A percentile compares a stretch with the other conserved stretches of the same genome.
phyloP scores from a whole-genome alignment of 2,888 invertebrate genomes.

The Heliconius charithonia region DNA sequence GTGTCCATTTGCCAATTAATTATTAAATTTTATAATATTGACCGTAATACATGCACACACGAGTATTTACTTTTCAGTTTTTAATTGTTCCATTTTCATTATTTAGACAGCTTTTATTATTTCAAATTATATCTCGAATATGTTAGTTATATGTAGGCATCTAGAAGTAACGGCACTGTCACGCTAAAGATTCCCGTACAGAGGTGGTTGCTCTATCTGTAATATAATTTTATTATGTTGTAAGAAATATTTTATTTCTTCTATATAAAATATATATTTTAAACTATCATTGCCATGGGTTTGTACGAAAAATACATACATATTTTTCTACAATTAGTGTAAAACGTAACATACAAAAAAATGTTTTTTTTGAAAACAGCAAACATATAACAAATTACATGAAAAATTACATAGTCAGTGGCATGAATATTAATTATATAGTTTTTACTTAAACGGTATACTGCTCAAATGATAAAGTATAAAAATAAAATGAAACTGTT shows the following conservation, averaged over 20 bases:
- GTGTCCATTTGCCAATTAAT: constrained; percentile 29
- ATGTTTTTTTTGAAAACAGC: too few relatives aligned
- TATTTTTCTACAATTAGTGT: background rate
- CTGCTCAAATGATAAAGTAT: background rate
- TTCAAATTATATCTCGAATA: constrained; percentile 7
- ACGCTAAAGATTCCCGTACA: constrained; percentile 23
- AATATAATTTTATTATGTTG: constrained; percentile 1
- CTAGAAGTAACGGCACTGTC: constrained; percentile 18
- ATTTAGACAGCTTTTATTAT: constrained; percentile 18
- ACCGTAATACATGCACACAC: background rate
- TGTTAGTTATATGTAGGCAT: constrained; percentile 20
- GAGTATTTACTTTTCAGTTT: background rate
- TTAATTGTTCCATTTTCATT: background rate
- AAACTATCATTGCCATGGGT: too few relatives aligned
- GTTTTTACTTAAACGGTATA: background rate
- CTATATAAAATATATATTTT: background rate
- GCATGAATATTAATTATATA: too few relatives aligned
- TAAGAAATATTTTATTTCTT: constrained; percentile 3
- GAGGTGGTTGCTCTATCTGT: constrained; percentile 7
- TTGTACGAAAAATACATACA: background rate
- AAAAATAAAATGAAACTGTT: constrained; percentile 1
- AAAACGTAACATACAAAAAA: background rate
- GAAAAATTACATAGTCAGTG: background rate
- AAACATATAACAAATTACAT: background rate
- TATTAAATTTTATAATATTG: constrained; percentile 19